Evolutionary conservation across 2,797 vertebrate species (phyloP).

Genomic region (Salarias fasciatus): DNA sequence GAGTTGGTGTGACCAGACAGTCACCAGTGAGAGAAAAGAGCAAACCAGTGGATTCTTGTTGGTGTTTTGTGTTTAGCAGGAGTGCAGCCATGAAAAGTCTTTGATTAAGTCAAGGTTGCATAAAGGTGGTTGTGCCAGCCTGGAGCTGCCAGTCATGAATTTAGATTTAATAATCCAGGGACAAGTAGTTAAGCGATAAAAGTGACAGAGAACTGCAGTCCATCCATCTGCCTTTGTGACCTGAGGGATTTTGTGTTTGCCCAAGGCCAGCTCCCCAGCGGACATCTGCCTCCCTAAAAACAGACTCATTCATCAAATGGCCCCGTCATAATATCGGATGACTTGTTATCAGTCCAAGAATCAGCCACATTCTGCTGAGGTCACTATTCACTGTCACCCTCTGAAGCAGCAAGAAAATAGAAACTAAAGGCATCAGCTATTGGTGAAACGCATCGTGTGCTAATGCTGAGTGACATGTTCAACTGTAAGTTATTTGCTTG

Average conservation of each 20-base stretch:
- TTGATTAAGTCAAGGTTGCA: conserved; percentile 73
- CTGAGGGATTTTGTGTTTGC: conserved; percentile 69
- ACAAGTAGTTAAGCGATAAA: conserved; percentile 72
- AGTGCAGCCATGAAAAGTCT: conserved; percentile 60
- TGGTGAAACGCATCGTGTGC: conserved; percentile 1
- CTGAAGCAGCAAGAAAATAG: conserved; percentile 11
- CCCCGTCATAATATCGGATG: conserved; percentile 63
- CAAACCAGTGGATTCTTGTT: conserved; percentile 30
- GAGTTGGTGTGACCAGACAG: conserved; percentile 1
- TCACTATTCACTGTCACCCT: conserved; percentile 52
- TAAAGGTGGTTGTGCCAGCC: conserved; percentile 47
- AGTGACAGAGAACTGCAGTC: conserved; percentile 67
- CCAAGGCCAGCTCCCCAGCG: conserved; percentile 57
- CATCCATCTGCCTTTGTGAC: conserved; percentile 74
- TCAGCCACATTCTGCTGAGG: conserved; percentile 57
- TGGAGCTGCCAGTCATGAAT: conserved; percentile 57
- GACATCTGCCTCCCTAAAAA: conserved; percentile 57
- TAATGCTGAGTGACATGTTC: conserved; percentile 2
- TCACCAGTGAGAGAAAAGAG: conserved; percentile 26
- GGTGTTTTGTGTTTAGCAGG: conserved; percentile 47
- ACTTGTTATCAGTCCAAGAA: conserved; percentile 61
- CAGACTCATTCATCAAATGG: conserved; percentile 66
- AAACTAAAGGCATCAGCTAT: conserved; percentile 27
- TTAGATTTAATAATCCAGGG: conserved; percentile 73
- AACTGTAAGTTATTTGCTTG: neutral